These are phyloP conservation scores for Phytoseiulus persimilis DNA, from an alignment of 2,888 invertebrate species.

Conservation along the genomic window DNA sequence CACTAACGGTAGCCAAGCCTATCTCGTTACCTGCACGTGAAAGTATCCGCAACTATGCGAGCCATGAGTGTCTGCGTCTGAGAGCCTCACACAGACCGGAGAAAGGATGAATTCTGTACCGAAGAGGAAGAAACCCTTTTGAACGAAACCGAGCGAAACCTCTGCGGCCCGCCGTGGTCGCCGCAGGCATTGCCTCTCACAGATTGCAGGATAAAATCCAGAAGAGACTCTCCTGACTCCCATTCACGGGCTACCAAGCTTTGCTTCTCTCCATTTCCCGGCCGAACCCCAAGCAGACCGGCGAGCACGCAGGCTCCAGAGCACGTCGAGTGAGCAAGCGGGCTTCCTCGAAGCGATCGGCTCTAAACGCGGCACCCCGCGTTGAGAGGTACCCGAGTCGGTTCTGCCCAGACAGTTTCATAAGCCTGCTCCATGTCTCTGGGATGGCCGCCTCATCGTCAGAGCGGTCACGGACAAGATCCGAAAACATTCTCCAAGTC, in stretches of 20 bases:
- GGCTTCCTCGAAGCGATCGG: too few species aligned
- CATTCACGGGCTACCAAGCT: not conserved
- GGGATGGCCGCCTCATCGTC: too few species aligned
- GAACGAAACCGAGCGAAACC: not conserved
- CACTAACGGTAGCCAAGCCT: not conserved
- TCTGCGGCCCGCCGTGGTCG: not conserved
- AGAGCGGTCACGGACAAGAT: too few species aligned
- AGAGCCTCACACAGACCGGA: not conserved
- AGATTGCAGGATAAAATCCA: not conserved
- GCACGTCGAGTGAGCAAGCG: not conserved
- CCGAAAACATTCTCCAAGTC: too few species aligned
- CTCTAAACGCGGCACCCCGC: too few species aligned
- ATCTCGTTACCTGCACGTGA: not conserved
- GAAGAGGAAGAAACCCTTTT: not conserved
- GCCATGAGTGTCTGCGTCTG: not conserved
- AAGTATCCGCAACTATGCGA: not conserved
- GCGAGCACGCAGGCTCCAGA: not conserved
- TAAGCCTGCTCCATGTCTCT: too few species aligned
- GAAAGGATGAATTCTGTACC: not conserved
- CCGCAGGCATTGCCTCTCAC: not conserved
- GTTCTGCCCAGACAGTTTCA: too few species aligned
- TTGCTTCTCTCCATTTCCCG: not conserved
- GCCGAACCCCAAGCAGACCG: not conserved
- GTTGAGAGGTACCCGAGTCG: too few species aligned
- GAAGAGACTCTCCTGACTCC: not conserved